Evolutionary conservation across 2,888 invertebrate species (phyloP).

Genomic region (Pandemis heparana): DNA sequence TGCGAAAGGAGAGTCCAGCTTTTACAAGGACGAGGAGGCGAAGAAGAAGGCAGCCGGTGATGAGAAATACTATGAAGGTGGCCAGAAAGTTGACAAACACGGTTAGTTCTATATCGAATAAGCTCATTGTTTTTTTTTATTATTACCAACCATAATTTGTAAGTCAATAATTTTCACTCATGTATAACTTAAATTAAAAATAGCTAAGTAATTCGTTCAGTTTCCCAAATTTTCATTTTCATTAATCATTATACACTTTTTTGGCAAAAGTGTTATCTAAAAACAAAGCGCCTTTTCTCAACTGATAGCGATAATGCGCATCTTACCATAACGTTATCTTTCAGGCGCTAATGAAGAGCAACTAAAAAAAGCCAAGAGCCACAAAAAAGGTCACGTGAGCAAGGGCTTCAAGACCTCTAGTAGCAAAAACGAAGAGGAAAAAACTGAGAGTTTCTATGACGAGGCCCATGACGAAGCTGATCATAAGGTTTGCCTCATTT

Average conservation of each 20-base stretch:
- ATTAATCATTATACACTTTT: not conserved
- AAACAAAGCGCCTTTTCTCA: not conserved
- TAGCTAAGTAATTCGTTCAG: too few species aligned
- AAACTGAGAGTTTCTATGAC: slow-evolving; percentile 88
- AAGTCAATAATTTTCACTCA: not conserved
- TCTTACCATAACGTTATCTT: slow-evolving; percentile 31
- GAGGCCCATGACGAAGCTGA: slow-evolving; percentile 88
- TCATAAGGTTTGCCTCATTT: slow-evolving; percentile 62
- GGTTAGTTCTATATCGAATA: slow-evolving; percentile 64
- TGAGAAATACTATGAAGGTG: slow-evolving; percentile 86
- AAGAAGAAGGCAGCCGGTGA: slow-evolving; percentile 86
- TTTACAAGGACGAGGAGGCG: slow-evolving; percentile 83
- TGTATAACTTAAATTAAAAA: too few species aligned
- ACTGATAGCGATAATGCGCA: not conserved
- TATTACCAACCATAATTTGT: not conserved
- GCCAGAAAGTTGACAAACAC: slow-evolving; percentile 84
- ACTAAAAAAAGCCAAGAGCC: slow-evolving; percentile 84
- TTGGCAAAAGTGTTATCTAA: not conserved
- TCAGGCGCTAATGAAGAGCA: slow-evolving; percentile 84
- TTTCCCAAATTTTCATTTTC: not conserved
- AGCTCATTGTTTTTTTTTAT: slow-evolving; percentile 8
- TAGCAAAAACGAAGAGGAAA: slow-evolving; percentile 88
- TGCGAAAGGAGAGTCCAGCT: slow-evolving; percentile 82
- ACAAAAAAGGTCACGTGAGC: slow-evolving; percentile 88
- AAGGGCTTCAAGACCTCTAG: slow-evolving; percentile 89